Evolutionary conservation across 2,888 invertebrate genomes (phyloP), one percentile per base, ranked within the genome.

Genomic region (Scaptomyza cyrtandrae): DNA sequence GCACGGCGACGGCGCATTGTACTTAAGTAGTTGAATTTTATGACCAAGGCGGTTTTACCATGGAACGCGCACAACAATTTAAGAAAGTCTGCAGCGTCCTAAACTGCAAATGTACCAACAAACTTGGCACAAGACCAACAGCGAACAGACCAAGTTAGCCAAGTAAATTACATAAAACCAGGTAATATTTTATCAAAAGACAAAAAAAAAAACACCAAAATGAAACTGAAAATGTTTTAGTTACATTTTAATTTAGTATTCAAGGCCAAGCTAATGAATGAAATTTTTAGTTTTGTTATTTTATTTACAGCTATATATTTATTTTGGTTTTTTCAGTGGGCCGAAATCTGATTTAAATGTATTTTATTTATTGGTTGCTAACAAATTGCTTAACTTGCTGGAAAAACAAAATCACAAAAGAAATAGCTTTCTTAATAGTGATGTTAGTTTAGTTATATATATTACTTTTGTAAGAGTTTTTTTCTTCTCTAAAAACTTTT

Each of bases 21-120:
- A 68, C 64, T 88, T 88, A 86, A 88, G 83, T 71, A 79, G 86
- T 87, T 86, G 86, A 54, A 65, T 76, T 82, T 82, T 87, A 85
- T 65, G 86, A 57, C 59, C 69, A 46, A 56, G 45, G 48, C 66
- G 50, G 63, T 69, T 71, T 69, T 71, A 64, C 73, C 49, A 68
- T 56, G 61, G 67, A 68, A 57, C 72, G 45, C 14, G 56, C 44
- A 57, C 35, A 56, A 57, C 61, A 57, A 39, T 80, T 76, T 68
- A 72, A 59, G 66, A 86, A 80, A 87, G 65, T 62, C 2, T 56
- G 64, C 16, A 16, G 39, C 50, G 55, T 44, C 52, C 46, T 43
- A 49, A 29, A 35, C 45, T 31, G 1, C 6, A 31, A 13, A 0
- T 27, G 24, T 29, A n/a, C n/a, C n/a, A 27, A 10, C 35, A 48